Base-by-base conservation (phyloP, 2,113 vertebrate species). In the Rattus rattus region DNA sequence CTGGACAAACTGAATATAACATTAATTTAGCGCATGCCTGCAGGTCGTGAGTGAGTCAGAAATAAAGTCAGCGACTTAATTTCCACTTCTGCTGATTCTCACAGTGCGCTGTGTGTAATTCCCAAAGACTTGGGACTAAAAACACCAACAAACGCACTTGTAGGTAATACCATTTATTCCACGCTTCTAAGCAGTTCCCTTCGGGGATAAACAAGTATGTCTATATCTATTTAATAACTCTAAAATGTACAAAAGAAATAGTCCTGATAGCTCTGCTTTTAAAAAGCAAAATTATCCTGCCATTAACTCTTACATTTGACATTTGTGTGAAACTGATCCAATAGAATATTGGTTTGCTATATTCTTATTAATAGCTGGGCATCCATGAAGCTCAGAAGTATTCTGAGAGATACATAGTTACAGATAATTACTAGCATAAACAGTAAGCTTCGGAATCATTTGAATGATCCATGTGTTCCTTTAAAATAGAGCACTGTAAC, bases 21-120 rank as follows among this genome's bases (percentile, higher is more conserved):
- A 92, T 84, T 96, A 94, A 97, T 96, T 92, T 90, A 90, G 73
- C 88, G 54, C 20, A 70, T 83, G 63, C 83, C 91, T 92, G 70
- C 63, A 88, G 93, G 95, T 95, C 70, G 65, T 39, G 95, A 96
- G 97, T 84, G 90, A 96, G 93, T 95, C 83, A 90, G 90, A 95
- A 92, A 93, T 88, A 65, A 95, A 97, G 87, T 94, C 73, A 70
- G 90, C 92, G 96, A 96, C 63, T 90, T 95, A 95, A 96, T 97
- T 97, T 97, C 79, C 61, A 92, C 87, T 87, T 95, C 73, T 72
- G 61, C 73, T 92, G 91, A 95, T 96, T 96, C 93, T 87, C 87
- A 89, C 24, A 72, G 49, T 43, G 43, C 33, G 59, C 95, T 96
- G 39, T 92, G 30, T 95, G 54, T 91, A 97, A 97, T 92, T 97